phyloP scores from a whole-genome alignment of 2,888 invertebrate genomes.

The Galeruca laticollis region DNA sequence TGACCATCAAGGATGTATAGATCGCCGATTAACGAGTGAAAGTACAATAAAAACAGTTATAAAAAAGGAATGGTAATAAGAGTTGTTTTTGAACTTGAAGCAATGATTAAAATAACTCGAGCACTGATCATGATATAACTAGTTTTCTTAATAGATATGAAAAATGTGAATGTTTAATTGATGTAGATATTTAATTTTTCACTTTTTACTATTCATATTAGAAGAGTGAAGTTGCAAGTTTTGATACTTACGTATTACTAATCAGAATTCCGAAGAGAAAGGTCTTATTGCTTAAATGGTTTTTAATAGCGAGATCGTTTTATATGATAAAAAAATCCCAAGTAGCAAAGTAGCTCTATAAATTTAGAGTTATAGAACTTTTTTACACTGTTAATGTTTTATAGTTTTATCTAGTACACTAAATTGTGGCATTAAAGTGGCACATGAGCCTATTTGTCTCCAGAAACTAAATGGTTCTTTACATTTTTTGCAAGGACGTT shows the following conservation, averaged over 20 bases:
- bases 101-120: background rate
- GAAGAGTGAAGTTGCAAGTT: background rate
- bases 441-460: too few species aligned
- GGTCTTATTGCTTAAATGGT: background rate
- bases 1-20: too few species aligned
- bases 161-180: background rate
- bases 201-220: background rate
- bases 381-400: too few species aligned
- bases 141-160: background rate
- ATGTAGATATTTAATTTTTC: background rate
- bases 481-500: too few species aligned
- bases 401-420: too few species aligned
- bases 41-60: constrained; percentile 2
- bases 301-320: too few species aligned
- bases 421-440: too few species aligned
- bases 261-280: background rate
- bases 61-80: background rate
- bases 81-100: constrained; percentile 4
- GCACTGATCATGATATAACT: background rate
- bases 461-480: too few species aligned
- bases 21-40: background rate
- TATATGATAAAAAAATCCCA: too few species aligned
- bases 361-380: too few species aligned
- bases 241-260: background rate
- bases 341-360: too few species aligned